A percentile compares a stretch with the other conserved stretches of the same genome.
Conservation (phyloP, 2,797 vertebrate genomes). For the Stomatorhinus walkeri region DNA sequence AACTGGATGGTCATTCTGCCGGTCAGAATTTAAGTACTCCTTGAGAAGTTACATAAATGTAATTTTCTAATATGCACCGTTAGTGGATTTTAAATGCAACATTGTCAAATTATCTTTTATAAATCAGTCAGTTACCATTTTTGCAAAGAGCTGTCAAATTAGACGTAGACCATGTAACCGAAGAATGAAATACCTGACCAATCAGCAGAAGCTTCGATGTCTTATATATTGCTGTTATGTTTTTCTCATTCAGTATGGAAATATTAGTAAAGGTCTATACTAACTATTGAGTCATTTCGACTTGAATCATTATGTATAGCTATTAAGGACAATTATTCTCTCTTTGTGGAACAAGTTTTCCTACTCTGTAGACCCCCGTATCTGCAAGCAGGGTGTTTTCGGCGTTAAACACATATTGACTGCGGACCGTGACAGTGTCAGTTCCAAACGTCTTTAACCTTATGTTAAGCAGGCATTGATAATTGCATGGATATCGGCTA, state of each 20-base stretch:
- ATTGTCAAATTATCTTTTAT: not conserved
- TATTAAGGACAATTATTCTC: not conserved
- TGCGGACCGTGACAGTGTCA: conserved; percentile 9
- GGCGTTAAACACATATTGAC: conserved; percentile 1
- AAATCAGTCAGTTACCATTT: not conserved
- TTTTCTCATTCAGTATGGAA: not conserved
- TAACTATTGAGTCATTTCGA: not conserved
- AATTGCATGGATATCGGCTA: not conserved
- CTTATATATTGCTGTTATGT: not conserved
- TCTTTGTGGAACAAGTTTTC: not conserved
- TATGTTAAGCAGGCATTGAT: not conserved
- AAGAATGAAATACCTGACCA: not conserved
- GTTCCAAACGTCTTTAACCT: not conserved
- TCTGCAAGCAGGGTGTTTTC: not conserved
- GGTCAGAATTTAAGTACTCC: not conserved
- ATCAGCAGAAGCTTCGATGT: not conserved
- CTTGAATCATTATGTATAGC: not conserved
- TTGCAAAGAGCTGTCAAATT: not conserved
- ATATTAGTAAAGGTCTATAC: not conserved
- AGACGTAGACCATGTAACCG: not conserved
- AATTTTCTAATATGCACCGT: not conserved
- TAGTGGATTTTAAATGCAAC: not conserved
- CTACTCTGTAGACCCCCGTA: not conserved
- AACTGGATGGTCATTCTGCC: not conserved
- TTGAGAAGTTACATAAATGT: not conserved